phyloP scores from a whole-genome alignment of 1,140 invertebrate species.

The Calosoma granatense region DNA sequence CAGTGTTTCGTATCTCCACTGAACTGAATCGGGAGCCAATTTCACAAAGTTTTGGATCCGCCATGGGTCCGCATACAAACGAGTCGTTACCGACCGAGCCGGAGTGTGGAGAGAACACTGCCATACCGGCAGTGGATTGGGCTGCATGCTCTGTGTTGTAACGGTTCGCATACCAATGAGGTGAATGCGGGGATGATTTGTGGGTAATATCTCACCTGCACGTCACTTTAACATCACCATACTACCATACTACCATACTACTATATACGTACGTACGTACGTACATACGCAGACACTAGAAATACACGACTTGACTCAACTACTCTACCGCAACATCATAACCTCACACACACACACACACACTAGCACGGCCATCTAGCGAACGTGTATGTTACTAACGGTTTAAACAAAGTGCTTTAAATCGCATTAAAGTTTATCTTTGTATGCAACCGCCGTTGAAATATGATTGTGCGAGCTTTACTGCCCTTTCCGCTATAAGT shows the following conservation, averaged over 20 bases:
- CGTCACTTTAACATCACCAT: constrained; percentile 7
- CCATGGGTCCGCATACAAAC: constrained; percentile 35
- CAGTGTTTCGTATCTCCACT: constrained; percentile 33
- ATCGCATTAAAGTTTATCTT: neutral
- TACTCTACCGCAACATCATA: neutral
- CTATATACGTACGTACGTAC: neutral
- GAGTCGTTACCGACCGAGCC: constrained; percentile 24
- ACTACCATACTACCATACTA: too few species aligned
- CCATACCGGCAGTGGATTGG: constrained; percentile 10
- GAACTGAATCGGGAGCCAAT: constrained; percentile 40
- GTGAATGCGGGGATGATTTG: constrained; percentile 22
- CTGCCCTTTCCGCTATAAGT: too few species aligned
- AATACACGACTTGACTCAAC: too few species aligned
- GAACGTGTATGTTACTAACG: neutral
- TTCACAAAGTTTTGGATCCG: constrained; percentile 38
- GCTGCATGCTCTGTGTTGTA: neutral
- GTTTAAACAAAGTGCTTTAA: neutral
- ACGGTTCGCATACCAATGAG: constrained; percentile 24
- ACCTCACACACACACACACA: neutral
- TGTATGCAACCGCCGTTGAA: too few species aligned
- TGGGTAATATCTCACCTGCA: constrained; percentile 25
- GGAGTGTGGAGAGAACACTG: constrained; percentile 10
- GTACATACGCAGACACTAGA: neutral
- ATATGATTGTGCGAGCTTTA: too few species aligned
- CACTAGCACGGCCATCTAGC: too few species aligned